A percentile compares a stretch with the other conserved stretches of the same genome.
Evolutionary conservation across 2,113 vertebrate genomes (phyloP).

Genomic region (Agelaius phoeniceus): DNA sequence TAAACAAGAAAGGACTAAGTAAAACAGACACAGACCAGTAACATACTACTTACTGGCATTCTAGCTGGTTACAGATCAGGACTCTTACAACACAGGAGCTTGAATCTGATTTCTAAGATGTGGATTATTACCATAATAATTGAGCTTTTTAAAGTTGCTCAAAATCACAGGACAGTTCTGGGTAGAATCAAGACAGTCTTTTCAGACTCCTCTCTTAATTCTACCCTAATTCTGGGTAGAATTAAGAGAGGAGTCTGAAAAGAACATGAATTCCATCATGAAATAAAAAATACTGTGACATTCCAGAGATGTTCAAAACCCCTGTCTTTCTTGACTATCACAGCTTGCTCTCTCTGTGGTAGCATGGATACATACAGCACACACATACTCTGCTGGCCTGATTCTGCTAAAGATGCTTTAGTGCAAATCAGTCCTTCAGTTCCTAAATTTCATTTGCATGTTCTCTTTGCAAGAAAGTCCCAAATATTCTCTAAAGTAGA

Average conservation of each 20-base stretch:
- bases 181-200: background rate
- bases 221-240: background rate
- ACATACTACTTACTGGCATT: background rate
- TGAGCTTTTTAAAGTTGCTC: background rate
- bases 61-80: background rate
- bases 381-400: background rate
- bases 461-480: background rate
- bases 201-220: too few species aligned
- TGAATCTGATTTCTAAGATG: background rate
- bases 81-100: background rate
- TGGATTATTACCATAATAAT: background rate
- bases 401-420: background rate
- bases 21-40: background rate
- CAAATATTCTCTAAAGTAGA: background rate
- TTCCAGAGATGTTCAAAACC: background rate
- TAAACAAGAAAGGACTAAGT: background rate
- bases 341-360: background rate
- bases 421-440: background rate
- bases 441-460: background rate
- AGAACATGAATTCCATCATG: background rate
- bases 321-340: background rate
- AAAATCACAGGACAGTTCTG: background rate
- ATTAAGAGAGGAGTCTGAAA: background rate
- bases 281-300: background rate
- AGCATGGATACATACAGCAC: background rate